phyloP scores from a whole-genome alignment of 2,113 vertebrate species.

The Archocentrus centrarchus region DNA sequence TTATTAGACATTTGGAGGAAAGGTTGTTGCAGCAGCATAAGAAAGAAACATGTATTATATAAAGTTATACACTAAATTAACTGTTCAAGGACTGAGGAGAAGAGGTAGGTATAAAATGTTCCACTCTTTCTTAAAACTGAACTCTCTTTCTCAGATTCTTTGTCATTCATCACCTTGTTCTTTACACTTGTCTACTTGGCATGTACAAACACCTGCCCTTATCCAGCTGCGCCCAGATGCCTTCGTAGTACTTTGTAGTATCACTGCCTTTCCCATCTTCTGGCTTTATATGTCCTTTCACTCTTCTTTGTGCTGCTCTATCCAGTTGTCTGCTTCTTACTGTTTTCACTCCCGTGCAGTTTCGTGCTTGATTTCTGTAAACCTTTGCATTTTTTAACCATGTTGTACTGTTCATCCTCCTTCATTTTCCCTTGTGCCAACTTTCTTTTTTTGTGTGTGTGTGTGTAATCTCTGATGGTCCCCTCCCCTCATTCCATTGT shows the following conservation, averaged over 20 bases:
- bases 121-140: neutral
- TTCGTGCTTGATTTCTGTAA: slow-evolving; percentile 6
- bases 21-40: neutral
- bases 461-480: slow-evolving; percentile 53
- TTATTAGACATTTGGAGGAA: neutral
- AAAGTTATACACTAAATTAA: neutral
- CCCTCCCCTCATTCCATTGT: slow-evolving; percentile 70
- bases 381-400: neutral
- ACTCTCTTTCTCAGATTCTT: neutral
- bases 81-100: neutral
- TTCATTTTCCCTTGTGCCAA: slow-evolving; percentile 13
- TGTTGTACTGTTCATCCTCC: neutral
- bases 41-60: neutral
- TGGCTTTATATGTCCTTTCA: neutral
- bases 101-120: neutral
- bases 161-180: slow-evolving; percentile 48
- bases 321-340: neutral
- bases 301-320: neutral
- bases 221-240: slow-evolving; percentile 49
- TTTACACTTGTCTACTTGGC: slow-evolving; percentile 57
- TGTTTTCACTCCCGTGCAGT: neutral
- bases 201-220: slow-evolving; percentile 70
- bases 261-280: neutral
- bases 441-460: slow-evolving; percentile 36
- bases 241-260: neutral